Evolutionary conservation across 2,888 invertebrate species (phyloP).

Genomic region (Yponomeuta evonymella): DNA sequence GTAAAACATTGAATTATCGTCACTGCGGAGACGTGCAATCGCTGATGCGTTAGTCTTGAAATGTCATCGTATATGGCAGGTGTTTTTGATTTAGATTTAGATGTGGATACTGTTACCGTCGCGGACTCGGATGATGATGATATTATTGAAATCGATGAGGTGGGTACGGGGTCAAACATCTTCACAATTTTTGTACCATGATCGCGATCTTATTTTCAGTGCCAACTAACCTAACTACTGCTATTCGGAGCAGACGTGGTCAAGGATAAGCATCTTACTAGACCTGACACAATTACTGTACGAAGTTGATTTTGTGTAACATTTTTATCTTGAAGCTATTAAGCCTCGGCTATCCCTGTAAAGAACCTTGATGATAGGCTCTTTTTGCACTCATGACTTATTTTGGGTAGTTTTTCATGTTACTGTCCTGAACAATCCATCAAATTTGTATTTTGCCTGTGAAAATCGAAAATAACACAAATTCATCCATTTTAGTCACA

Average conservation of each 20-base stretch:
- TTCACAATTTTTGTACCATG: background rate
- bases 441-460: no score
- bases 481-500: no score
- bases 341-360: background rate
- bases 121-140: slow-evolving; percentile 92
- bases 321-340: background rate
- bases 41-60: slow-evolving; percentile 72
- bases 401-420: no score
- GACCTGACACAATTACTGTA: background rate
- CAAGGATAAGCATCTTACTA: slow-evolving; percentile 22
- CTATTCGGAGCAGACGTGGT: slow-evolving; percentile 18
- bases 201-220: background rate
- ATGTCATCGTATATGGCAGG: slow-evolving; percentile 85
- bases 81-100: slow-evolving; percentile 95
- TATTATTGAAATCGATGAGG: slow-evolving; percentile 91
- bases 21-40: slow-evolving; percentile 39
- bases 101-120: slow-evolving; percentile 77
- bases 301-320: background rate
- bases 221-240: slow-evolving; percentile 13
- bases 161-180: slow-evolving; percentile 54
- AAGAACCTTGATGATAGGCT: background rate
- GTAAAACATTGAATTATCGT: background rate
- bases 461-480: no score
- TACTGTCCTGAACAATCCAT: no score
- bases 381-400: no score